Base-by-base conservation (phyloP, 1,140 invertebrate genomes). In the Ganaspis sp. region DNA sequence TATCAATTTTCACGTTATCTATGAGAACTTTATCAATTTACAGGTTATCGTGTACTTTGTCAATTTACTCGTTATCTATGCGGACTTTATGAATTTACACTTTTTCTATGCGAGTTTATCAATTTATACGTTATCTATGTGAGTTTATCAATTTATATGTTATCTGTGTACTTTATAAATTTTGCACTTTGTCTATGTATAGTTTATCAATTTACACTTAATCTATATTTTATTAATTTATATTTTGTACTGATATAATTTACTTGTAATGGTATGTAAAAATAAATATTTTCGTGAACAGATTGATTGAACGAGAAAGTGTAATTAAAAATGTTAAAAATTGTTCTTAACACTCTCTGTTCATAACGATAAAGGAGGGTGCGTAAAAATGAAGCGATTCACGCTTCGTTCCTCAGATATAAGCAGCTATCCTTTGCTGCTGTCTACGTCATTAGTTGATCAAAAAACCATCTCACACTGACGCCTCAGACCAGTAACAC, bases 361-460 rank as follows among this genome's bases (percentile, higher is more conserved):
- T 77, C 38, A 12, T 64, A n/a, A 38, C 75, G 69, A 23, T 17
- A 19, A 19, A 58, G 23, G 40, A 37, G 75, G 75, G 38, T 69
- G 70, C 54, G 49, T 73, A 71, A 34, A 77, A 77, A 77, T 77
- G 75, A 76, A 73, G 54, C 75, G 49, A 72, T 64, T 58, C 69
- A 64, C 34, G 49, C 45, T 38, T 23, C 26, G 29, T 15, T 69
- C 42, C 75, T 23, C 75, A 45, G 37, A 64, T 77, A 77, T 72
- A 73, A 71, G 29, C 29, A 34, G 29, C 2, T 34, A 42, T 58
- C 69, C 17, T 76, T 58, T 37, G 45, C 53, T 38, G 42, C 37
- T 45, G 72, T 45, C 70, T 72, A 70, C 75, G 75, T 77, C 75
- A 77, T 69, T 49, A 34, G 37, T 38, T 19, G 70, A 77, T 69